phyloP scores from a whole-genome alignment of 2,113 vertebrate species.

The Pygoscelis adeliae region DNA sequence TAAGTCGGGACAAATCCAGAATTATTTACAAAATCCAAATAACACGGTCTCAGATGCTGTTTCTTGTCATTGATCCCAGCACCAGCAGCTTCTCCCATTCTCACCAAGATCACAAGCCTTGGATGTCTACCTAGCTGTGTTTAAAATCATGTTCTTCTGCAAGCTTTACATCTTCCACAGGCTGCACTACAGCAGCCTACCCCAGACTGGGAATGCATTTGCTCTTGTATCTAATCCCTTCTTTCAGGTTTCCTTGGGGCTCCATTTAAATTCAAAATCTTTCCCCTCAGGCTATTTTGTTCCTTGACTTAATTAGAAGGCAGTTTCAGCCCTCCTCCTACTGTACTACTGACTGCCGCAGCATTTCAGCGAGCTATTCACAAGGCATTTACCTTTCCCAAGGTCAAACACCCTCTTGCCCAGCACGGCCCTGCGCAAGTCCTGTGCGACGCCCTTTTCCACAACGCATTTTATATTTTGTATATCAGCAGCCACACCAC shows the following conservation, averaged over 20 bases:
- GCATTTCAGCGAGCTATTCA: rapidly evolving
- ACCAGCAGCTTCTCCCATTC: not conserved
- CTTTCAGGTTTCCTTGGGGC: not conserved
- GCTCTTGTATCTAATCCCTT: not conserved
- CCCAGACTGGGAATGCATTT: not conserved
- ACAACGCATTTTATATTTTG: rapidly evolving
- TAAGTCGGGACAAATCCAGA: not conserved
- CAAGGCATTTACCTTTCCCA: not conserved
- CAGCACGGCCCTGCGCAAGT: rapidly evolving
- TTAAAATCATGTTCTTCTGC: not conserved
- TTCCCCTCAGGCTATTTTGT: not conserved
- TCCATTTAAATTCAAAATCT: not conserved
- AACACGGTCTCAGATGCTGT: not conserved
- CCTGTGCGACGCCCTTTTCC: not conserved
- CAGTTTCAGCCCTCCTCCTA: not conserved
- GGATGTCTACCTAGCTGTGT: not conserved
- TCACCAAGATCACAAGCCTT: not conserved
- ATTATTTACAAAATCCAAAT: not conserved
- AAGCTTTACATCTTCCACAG: not conserved
- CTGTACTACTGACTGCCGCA: not conserved
- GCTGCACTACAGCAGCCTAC: not conserved
- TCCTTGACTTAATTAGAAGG: not conserved
- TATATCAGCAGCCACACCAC: rapidly evolving
- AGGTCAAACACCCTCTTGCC: not conserved
- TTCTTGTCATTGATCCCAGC: not conserved